Evolutionary conservation across 2,888 invertebrate genomes (phyloP).

Genomic region (Drosophila siamana): DNA sequence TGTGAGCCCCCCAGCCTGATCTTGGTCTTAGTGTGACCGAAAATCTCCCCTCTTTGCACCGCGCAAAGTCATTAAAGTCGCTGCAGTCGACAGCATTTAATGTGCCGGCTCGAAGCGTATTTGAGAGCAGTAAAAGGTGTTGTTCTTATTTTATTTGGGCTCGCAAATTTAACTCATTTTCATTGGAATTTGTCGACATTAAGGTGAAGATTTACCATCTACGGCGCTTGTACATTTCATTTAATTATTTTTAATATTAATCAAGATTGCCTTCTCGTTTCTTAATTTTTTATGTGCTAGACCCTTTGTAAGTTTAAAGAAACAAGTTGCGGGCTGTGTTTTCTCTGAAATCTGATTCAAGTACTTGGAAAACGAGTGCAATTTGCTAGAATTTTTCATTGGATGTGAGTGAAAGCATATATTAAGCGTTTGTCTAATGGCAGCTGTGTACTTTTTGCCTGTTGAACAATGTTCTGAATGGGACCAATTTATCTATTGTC

Average conservation of each 20-base stretch:
- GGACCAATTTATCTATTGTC: constrained; percentile 55
- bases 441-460: constrained; percentile 27
- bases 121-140: constrained; percentile 14
- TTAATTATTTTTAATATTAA: background rate
- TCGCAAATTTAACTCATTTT: background rate
- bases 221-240: background rate
- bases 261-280: background rate
- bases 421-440: constrained; percentile 24
- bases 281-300: background rate
- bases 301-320: too few relatives aligned
- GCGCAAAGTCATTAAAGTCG: constrained; percentile 35
- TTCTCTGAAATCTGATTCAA: background rate
- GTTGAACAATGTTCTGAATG: constrained; percentile 42
- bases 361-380: constrained; percentile 2
- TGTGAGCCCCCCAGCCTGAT: constrained; percentile 27
- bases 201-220: constrained; percentile 8
- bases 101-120: constrained; percentile 14
- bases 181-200: constrained; percentile 3
- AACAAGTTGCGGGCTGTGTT: too few relatives aligned
- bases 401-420: background rate
- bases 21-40: background rate
- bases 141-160: background rate
- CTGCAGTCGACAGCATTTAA: constrained; percentile 31
- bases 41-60: background rate
- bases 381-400: background rate